Evolutionary conservation across 2,888 invertebrate genomes (phyloP).

Genomic region (Dinocampus coccinellae): DNA sequence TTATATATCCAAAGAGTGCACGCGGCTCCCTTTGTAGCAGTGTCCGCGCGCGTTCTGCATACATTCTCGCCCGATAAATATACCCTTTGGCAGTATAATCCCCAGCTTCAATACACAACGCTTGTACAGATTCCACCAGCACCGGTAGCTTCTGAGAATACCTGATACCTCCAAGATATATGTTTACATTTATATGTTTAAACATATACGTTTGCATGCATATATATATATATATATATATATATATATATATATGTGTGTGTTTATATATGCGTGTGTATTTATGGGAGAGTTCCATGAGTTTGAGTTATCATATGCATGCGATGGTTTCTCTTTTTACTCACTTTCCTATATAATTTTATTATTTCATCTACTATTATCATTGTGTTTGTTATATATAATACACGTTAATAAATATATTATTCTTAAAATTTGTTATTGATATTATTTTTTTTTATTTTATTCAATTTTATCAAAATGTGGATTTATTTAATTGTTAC

Average conservation of each 20-base stretch:
- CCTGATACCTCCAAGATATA: constrained; percentile 62
- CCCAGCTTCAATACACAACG: constrained; percentile 51
- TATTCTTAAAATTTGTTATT: too few species aligned
- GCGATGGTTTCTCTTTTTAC: too few species aligned
- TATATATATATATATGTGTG: too few species aligned
- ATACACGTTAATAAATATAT: too few species aligned
- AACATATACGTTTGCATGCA: neutral
- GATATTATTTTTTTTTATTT: too few species aligned
- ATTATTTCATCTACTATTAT: too few species aligned
- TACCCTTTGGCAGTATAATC: constrained; percentile 70
- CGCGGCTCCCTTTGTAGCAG: constrained; percentile 66
- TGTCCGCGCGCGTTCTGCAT: constrained; percentile 67
- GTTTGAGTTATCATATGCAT: too few species aligned
- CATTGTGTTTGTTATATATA: too few species aligned
- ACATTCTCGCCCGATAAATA: constrained; percentile 70
- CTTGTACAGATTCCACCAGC: constrained; percentile 61
- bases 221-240: neutral
- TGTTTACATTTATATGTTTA: constrained; percentile 46
- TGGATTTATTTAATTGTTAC: too few species aligned
- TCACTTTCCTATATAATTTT: neutral
- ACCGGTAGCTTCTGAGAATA: constrained; percentile 69
- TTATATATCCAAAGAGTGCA: constrained; percentile 60
- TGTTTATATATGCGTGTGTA: too few species aligned
- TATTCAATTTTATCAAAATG: too few species aligned
- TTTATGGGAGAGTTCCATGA: too few species aligned